phyloP scores from a whole-genome alignment of 2,888 invertebrate species.

The Octonoba sinensis region DNA sequence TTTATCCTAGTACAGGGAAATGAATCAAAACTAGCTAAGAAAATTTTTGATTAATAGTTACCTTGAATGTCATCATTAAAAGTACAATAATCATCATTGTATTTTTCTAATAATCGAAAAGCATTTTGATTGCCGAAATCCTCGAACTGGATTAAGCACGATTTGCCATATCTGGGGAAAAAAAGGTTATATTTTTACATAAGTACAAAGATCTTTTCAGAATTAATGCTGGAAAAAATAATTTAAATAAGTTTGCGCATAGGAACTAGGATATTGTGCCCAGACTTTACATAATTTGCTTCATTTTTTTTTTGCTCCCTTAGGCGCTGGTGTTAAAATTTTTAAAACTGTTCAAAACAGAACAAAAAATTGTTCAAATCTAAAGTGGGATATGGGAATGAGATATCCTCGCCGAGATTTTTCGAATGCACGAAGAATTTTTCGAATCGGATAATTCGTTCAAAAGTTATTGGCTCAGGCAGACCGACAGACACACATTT shows the following conservation, averaged over 20 bases:
- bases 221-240: neutral
- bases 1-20: neutral
- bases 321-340: too few species aligned
- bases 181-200: neutral
- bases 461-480: too few species aligned
- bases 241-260: constrained; percentile 33
- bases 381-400: too few species aligned
- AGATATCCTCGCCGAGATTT: too few species aligned
- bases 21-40: neutral
- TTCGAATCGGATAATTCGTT: too few species aligned
- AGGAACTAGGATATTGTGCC: neutral
- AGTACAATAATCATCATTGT: constrained; percentile 89
- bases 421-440: too few species aligned
- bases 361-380: too few species aligned
- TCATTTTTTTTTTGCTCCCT: too few species aligned
- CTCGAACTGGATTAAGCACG: constrained; percentile 84
- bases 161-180: constrained; percentile 72
- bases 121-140: constrained; percentile 99
- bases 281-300: too few species aligned
- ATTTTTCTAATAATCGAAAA: constrained; percentile 90
- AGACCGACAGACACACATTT: too few species aligned
- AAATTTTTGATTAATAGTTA: constrained; percentile 28
- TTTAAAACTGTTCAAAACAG: too few species aligned
- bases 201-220: too few species aligned
- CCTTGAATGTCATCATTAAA: constrained; percentile 99